A percentile compares a stretch with the other conserved stretches of the same genome.
These are phyloP conservation scores for Trachelus tabidus DNA, from an alignment of 2,888 invertebrate genomes.

Conservation along the genomic window DNA sequence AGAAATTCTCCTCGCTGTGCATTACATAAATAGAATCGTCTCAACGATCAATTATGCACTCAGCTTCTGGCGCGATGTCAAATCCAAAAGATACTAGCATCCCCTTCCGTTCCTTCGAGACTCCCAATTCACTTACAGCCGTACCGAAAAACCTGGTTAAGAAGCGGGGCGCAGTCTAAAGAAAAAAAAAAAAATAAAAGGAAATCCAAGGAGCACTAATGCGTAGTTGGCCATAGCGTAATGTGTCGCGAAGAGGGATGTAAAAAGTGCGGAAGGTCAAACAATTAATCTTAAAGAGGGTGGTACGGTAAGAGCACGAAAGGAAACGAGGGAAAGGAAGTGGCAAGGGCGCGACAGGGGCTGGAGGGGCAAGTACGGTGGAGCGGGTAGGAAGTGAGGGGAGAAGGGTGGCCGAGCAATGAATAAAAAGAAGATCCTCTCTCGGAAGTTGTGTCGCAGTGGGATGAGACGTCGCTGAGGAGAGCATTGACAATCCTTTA, in stretches of 20 bases:
- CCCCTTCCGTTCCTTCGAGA: background rate
- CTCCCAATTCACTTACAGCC: background rate
- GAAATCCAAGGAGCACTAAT: background rate
- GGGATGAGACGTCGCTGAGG: conserved; percentile 27
- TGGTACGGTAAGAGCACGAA: background rate
- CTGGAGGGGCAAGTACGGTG: background rate
- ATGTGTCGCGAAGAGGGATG: background rate
- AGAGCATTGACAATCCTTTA: conserved; percentile 54
- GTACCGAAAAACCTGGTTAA: background rate
- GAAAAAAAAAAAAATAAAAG: no score
- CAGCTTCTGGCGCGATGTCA: background rate
- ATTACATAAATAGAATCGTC: background rate
- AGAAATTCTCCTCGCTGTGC: background rate
- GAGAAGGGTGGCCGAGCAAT: background rate
- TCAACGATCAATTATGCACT: background rate
- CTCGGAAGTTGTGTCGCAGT: conserved; percentile 39
- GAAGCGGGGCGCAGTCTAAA: background rate
- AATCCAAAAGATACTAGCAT: background rate
- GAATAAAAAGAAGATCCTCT: conserved; percentile 16
- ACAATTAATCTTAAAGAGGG: conserved; percentile 32
- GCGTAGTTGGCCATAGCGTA: background rate
- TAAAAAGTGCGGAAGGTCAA: conserved; percentile 25
- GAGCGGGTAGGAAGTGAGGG: background rate
- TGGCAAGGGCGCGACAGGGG: background rate
- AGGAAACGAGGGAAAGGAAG: background rate